Percentiles rank a stretch among this genome's conserved stretches.
Evolutionary conservation across 2,113 vertebrate species (phyloP).

Genomic region (Ptyas mucosa): DNA sequence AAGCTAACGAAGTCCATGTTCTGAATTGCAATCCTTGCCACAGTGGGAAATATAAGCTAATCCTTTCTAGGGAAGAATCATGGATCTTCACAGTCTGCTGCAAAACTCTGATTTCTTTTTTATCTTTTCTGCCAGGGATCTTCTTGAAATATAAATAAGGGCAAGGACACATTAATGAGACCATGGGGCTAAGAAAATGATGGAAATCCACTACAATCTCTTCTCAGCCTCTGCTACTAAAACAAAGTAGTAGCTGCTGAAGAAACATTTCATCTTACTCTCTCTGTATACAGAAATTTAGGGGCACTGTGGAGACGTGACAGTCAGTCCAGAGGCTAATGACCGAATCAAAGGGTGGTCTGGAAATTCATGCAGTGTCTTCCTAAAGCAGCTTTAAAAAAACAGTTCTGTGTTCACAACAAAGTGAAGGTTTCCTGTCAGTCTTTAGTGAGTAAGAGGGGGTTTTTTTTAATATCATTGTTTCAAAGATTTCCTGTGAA

Average conservation of each 20-base stretch:
- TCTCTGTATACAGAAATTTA: background rate
- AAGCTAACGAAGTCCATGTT: background rate
- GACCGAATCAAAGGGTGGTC: constrained; percentile 13
- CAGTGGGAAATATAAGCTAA: background rate
- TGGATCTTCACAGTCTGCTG: constrained; percentile 23
- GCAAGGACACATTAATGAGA: constrained; percentile 56
- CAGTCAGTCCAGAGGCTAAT: constrained; percentile 18
- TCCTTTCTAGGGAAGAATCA: constrained; percentile 19
- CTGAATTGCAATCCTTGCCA: background rate
- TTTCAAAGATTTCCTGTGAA: background rate
- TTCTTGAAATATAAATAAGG: constrained; percentile 64
- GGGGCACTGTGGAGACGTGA: constrained; percentile 15
- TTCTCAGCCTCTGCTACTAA: constrained; percentile 33
- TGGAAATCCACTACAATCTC: constrained; percentile 41
- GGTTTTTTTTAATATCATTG: background rate
- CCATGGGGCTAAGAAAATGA: constrained; percentile 48
- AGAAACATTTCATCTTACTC: constrained; percentile 33
- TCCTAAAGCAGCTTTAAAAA: background rate
- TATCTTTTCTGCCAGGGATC: constrained; percentile 33
- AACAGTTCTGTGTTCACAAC: background rate
- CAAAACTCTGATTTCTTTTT: constrained; percentile 49
- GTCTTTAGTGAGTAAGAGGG: background rate
- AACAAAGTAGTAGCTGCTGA: background rate
- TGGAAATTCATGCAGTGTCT: background rate
- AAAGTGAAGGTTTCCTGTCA: constrained; percentile 14